Evolutionary conservation across 2,888 invertebrate genomes (phyloP), one percentile per base, ranked within the genome.

Genomic region (Sphaerophoria rueppellii): DNA sequence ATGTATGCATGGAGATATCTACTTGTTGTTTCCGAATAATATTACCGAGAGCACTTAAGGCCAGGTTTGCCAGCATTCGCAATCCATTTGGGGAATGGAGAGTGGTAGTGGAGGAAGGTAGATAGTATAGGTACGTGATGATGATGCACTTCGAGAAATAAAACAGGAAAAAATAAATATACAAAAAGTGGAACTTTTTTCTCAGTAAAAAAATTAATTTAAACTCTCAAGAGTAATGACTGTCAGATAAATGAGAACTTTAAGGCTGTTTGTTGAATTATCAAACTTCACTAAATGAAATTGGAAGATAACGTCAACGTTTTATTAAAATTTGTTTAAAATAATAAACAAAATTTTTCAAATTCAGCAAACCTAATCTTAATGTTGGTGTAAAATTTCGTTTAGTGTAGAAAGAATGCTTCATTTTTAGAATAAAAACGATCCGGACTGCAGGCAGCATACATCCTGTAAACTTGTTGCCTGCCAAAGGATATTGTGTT

Each of bases 401-500:
- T 16, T 16, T 16, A 50, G 50, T 50, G 16, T 16, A 50, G 9
- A 40, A 2, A 9, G 24, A 2, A 24, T 24, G 24, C 24, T 43
- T 0, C 12, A 9, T n/a, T 14, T 37, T 35, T 6, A 4, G 9
- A 34, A 50, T 48, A 43, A 71, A 72, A 40, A 69, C 35, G n/a
- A 60, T 58, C 40, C 52, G 11, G 9, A 14, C 14, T 61, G 61
- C 52, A 24, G 63, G 61, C 52, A 24, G 63, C 50, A 65, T 35
- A 57, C 71, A 60, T 55, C 50, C 60, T 54, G 43, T 69, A 48
- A 65, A 85, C 81, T 81, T 85, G 80, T 81, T 85, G 76, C 81
- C 80, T 70, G 80, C 69, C 85, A 79, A 72, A 72, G 83, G 79
- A 79, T 79, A 72, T 79, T 83, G 71, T 83, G 71, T 61, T 71